Evolutionary conservation across 2,113 vertebrate species (phyloP).

Genomic region (Syrmaticus mikado): DNA sequence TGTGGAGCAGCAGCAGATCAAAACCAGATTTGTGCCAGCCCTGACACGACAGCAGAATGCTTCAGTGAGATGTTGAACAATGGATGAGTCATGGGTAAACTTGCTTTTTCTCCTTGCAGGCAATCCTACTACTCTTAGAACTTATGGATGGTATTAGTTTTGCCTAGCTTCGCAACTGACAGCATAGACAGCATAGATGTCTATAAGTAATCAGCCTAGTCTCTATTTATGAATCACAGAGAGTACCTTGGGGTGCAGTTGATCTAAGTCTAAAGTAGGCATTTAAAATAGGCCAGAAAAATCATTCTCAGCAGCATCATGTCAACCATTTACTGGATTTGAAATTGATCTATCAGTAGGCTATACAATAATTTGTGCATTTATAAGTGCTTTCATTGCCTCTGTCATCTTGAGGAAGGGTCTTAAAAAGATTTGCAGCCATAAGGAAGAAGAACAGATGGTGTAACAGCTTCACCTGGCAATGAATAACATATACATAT

Average conservation of each 20-base stretch:
- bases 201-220: not conserved
- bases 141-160: conserved; percentile 58
- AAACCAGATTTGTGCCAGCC: not conserved
- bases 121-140: conserved; percentile 46
- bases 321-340: conserved; percentile 14
- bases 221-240: conserved; percentile 52
- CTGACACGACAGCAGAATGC: not conserved
- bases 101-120: conserved; percentile 25
- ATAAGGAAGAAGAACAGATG: conserved; percentile 67
- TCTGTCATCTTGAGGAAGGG: conserved; percentile 61
- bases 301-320: conserved; percentile 45
- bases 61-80: conserved; percentile 7
- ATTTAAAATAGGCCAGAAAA: conserved; percentile 37
- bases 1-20: not conserved
- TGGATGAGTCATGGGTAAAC: not conserved
- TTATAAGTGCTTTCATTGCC: conserved; percentile 56
- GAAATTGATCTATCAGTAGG: conserved; percentile 41
- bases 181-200: conserved; percentile 63
- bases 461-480: conserved; percentile 71
- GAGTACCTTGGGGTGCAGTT: conserved; percentile 53
- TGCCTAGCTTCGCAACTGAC: conserved; percentile 40
- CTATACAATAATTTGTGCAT: conserved; percentile 44
- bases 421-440: conserved; percentile 72
- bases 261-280: conserved; percentile 37
- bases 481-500: conserved; percentile 53